Base-by-base conservation (phyloP, 2,113 vertebrate species). In the Empidonax alnorum region DNA sequence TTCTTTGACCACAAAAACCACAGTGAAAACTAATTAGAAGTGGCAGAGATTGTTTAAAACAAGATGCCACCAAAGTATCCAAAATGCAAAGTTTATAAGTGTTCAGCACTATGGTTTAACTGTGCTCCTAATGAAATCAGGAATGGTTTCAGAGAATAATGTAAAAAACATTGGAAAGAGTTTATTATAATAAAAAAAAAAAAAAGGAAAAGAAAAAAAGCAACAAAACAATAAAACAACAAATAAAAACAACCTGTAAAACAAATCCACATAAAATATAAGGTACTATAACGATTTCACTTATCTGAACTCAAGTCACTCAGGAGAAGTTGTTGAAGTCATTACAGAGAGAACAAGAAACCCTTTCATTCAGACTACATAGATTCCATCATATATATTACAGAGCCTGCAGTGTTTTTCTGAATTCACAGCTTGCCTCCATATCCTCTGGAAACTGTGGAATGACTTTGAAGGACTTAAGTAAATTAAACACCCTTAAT, bases 171-270 rank as follows among this genome's bases (percentile, higher is more conserved):
- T 46, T 13, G 46, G 24, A 81, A 62, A 61, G 1, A 12, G 9
- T 35, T 35, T 35, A 35, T 35, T 35, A 35, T n/a, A n/a, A n/a
- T n/a, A 35, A 62, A 18, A 37, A 9, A 27, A 28, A 37, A 33
- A 2, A 14, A 16, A 33, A 2, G 11, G 15, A 17, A 52, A 52
- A 17, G 3, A 16, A n/a, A n/a, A 35, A 15, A 59, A 3, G 14
- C 6, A 69, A 31, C 6, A 39, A 28, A 65, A 22, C 12, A 30
- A 13, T 28, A 66, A 91, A 31, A 9, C 4, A 37, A 42, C 68
- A 31, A 37, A 42, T 68, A 31, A 7, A 4, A 0, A 0, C 4
- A 21, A 39, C 1, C 5, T 2, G 3, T 2, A 7, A 46, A 59
- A 0, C 1, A 78, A 55, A 56, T n/a, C 19, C 14, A 44, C 14